Conservation (phyloP, 2,113 vertebrate species). For the Mola mola region DNA sequence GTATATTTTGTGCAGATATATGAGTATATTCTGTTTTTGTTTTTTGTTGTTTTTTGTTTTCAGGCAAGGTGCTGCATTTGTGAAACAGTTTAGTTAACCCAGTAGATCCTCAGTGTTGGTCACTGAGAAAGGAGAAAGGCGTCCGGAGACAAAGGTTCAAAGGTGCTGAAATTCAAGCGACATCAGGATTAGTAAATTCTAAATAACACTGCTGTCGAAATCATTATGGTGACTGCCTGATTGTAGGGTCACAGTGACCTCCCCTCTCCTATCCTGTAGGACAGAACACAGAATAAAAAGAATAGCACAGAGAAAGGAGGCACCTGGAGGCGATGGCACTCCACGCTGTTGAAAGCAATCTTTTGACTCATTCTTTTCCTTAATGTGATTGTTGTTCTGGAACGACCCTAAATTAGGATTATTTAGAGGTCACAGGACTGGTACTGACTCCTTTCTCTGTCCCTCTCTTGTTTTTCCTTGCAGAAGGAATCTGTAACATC, state of each 20-base stretch:
- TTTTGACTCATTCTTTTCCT: not conserved
- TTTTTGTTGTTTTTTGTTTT: not conserved
- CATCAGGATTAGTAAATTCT: conserved; percentile 24
- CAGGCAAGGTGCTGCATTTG: not conserved
- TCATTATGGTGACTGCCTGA: conserved; percentile 30
- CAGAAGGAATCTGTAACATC: conserved; percentile 89
- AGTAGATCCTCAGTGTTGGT: conserved; percentile 8
- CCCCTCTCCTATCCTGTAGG: not conserved
- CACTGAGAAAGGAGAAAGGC: conserved; percentile 28
- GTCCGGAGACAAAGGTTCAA: conserved; percentile 18
- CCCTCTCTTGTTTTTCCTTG: not conserved
- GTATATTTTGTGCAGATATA: conserved; percentile 12
- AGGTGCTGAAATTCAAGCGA: conserved; percentile 21
- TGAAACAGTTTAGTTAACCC: not conserved
- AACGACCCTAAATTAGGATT: not conserved
- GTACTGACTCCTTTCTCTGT: conserved; percentile 8
- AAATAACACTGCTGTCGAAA: conserved; percentile 43
- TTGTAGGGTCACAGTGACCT: conserved; percentile 45
- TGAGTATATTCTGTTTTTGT: conserved; percentile 8
- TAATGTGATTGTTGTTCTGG: not conserved
- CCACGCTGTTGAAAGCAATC: conserved; percentile 15
- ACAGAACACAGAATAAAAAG: conserved; percentile 14
- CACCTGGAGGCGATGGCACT: not conserved
- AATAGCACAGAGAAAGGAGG: conserved; percentile 10
- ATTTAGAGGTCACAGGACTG: conserved; percentile 8